Conservation (phyloP, 2,888 invertebrate species). For the Zootermopsis nevadensis region DNA sequence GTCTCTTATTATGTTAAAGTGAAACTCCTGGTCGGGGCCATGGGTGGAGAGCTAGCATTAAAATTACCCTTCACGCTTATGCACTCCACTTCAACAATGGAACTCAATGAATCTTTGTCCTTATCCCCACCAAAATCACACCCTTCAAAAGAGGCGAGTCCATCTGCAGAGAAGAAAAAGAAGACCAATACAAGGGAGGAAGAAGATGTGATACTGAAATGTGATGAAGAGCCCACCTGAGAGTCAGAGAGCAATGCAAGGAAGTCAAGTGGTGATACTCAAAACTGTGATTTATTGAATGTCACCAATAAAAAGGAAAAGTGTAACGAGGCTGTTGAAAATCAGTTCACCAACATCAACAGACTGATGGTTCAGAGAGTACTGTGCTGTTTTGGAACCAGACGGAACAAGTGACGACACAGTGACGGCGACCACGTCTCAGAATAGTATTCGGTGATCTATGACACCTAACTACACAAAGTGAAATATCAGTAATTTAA, state of each 20-base stretch:
- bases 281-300: neutral
- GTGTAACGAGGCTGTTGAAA: neutral
- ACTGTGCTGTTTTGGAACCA: slow-evolving; percentile 46
- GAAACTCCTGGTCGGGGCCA: slow-evolving; percentile 81
- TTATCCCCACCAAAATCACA: neutral
- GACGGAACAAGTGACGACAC: slow-evolving; percentile 34
- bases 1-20: slow-evolving; percentile 92
- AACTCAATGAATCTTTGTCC: slow-evolving; percentile 24
- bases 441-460: too few relatives aligned
- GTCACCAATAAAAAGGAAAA: neutral
- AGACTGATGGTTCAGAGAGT: slow-evolving; percentile 42
- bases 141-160: slow-evolving; percentile 23
- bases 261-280: slow-evolving; percentile 6
- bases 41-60: slow-evolving; percentile 83
- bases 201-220: slow-evolving; percentile 51
- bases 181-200: slow-evolving; percentile 47
- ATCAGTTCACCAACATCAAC: neutral
- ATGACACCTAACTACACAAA: too few relatives aligned
- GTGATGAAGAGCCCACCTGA: slow-evolving; percentile 52
- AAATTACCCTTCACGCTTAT: slow-evolving; percentile 85
- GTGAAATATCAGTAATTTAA: too few relatives aligned
- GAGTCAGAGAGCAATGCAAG: slow-evolving; percentile 31
- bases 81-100: slow-evolving; percentile 63
- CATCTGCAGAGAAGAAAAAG: slow-evolving; percentile 40
- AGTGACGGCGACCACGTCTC: neutral